These are phyloP conservation scores for Neria commutata DNA, from an alignment of 2,888 invertebrate genomes.

Conservation along the genomic window DNA sequence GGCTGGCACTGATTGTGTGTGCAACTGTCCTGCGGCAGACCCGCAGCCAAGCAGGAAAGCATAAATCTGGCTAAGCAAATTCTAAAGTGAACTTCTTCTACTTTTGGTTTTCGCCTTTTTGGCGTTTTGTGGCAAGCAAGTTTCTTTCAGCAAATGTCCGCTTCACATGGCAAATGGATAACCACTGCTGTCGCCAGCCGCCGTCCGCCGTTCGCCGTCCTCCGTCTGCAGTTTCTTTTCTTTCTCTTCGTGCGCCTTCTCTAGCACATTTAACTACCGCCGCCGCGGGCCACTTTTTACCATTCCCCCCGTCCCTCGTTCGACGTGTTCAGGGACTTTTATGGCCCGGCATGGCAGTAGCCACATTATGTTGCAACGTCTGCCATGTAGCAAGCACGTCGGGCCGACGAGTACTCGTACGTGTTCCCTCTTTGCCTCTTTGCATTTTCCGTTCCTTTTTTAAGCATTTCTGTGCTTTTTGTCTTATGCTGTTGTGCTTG, in stretches of 20 bases:
- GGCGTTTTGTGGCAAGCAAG: background rate
- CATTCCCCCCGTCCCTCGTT: constrained; percentile 1
- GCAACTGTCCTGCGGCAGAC: constrained; percentile 1
- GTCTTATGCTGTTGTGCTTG: too few species aligned
- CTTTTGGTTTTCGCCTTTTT: constrained; percentile 8
- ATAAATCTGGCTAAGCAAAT: constrained; percentile 37
- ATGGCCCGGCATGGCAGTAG: constrained; percentile 34
- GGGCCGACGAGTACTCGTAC: background rate
- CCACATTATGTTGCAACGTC: background rate
- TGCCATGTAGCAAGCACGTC: background rate
- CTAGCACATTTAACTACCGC: too few species aligned
- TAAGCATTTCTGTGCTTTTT: too few species aligned
- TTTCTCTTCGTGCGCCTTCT: too few species aligned
- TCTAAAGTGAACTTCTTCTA: constrained; percentile 28
- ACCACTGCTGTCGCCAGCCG: constrained; percentile 17
- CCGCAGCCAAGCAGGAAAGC: constrained; percentile 36
- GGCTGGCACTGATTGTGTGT: too few species aligned
- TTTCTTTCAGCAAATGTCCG: constrained; percentile 17
- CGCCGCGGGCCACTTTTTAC: too few species aligned
- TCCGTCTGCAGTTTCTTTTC: constrained; percentile 12
- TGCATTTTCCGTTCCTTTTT: background rate
- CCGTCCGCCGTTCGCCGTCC: constrained; percentile 16
- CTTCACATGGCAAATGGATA: constrained; percentile 30
- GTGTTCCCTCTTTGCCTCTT: background rate
- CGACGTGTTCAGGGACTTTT: constrained; percentile 27